Evolutionary conservation across 1,140 invertebrate species (phyloP).

Genomic region (Zaprionus camerounensis): DNA sequence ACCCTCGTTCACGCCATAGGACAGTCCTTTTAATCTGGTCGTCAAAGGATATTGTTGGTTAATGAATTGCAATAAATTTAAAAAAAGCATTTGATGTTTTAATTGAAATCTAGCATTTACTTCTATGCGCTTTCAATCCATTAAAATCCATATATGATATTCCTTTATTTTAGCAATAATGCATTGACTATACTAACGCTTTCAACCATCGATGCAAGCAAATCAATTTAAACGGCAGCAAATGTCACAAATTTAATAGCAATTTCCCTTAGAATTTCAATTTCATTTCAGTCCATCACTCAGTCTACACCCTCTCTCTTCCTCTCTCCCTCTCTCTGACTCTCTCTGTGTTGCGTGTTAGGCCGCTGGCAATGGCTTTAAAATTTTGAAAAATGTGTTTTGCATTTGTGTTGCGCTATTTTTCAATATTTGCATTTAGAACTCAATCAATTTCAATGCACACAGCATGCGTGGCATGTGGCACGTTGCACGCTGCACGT

Average conservation of each 20-base stretch:
- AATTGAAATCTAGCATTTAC: background rate
- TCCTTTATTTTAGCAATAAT: background rate
- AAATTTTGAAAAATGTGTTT: constrained; percentile 17
- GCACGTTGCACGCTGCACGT: background rate
- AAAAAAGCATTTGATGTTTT: background rate
- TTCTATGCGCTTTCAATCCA: background rate
- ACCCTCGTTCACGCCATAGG: background rate
- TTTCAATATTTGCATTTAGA: constrained; percentile 37
- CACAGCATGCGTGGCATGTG: constrained; percentile 1
- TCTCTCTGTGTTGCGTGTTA: background rate
- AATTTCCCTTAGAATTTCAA: constrained; percentile 3
- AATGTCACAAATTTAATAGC: background rate
- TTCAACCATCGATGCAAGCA: background rate
- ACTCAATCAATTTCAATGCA: constrained; percentile 29
- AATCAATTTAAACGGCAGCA: constrained; percentile 9
- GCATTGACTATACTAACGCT: background rate
- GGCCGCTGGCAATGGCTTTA: constrained; percentile 4
- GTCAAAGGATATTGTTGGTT: background rate
- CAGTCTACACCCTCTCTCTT: background rate
- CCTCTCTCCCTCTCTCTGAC: background rate
- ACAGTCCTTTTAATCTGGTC: too few relatives aligned
- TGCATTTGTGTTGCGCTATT: constrained; percentile 20
- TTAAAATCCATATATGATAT: background rate
- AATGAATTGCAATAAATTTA: background rate
- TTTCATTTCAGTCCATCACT: constrained; percentile 1